Conservation (phyloP, 2,113 vertebrate genomes). For the Callocephalon fimbriatum region DNA sequence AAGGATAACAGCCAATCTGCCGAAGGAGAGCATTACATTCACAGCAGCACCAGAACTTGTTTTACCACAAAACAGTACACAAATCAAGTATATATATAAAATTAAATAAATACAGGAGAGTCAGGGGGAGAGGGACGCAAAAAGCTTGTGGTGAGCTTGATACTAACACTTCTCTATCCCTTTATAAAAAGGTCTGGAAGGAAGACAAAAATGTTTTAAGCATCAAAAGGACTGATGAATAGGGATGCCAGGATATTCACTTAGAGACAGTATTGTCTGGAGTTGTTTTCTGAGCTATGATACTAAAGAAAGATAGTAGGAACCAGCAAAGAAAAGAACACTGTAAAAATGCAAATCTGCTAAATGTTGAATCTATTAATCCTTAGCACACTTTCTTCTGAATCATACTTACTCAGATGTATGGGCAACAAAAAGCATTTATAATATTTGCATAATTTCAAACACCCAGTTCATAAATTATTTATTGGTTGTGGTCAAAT, state of each 20-base stretch:
- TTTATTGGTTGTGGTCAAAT: constrained; percentile 82
- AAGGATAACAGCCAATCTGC: not conserved
- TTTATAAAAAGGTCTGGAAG: constrained; percentile 73
- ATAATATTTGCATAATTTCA: constrained; percentile 81
- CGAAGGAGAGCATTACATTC: not conserved
- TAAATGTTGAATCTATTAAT: constrained; percentile 79
- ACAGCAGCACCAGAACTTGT: not conserved
- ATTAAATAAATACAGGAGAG: not conserved
- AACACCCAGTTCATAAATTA: constrained; percentile 80
- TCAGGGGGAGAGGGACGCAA: not conserved
- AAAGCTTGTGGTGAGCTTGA: constrained; percentile 48
- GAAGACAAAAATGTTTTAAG: constrained; percentile 76
- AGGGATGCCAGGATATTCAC: constrained; percentile 74
- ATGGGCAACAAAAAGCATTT: constrained; percentile 77
- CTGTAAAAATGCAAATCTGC: constrained; percentile 78
- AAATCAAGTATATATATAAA: constrained; percentile 25
- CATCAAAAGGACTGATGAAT: constrained; percentile 76
- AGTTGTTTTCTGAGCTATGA: constrained; percentile 74
- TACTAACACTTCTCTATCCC: constrained; percentile 37
- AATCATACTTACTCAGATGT: constrained; percentile 78
- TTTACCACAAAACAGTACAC: not conserved
- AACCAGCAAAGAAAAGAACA: constrained; percentile 74
- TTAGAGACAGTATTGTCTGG: constrained; percentile 76
- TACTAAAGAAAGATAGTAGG: constrained; percentile 78
- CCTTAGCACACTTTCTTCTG: constrained; percentile 73